Base-by-base conservation (phyloP, 2,113 vertebrate genomes). In the Halcyon senegalensis region DNA sequence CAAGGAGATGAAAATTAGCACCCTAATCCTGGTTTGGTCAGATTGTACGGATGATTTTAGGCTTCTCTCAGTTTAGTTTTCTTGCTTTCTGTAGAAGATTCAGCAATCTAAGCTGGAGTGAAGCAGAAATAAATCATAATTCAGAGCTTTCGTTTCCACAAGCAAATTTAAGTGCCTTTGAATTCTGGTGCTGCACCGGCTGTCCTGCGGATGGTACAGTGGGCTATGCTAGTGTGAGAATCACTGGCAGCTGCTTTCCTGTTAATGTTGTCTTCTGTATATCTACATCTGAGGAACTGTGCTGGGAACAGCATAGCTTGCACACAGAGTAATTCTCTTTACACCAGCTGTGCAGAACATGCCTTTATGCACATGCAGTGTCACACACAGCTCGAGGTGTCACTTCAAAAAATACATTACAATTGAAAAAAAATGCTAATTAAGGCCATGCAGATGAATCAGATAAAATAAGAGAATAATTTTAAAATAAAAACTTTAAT, bases 351-450 rank as follows among this genome's bases (percentile, higher is more conserved):
- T 55, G 46, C 16, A 39, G 69, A 85, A 56, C 15, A 70, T 4
- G 2, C 12, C 16, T 75, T 56, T 67, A 31, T 76, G 41, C 35
- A 46, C 30, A 18, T 62, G 13, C 28, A 41, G 11, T 46, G 81
- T 77, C 35, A 44, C 19, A 46, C 8, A 37, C 23, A 70, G 3
- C 10, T 53, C 0, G 0, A 44, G 19, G 11, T 66, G 14, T 56
- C 0, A 1, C 39, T 91, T 91, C 23, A 2, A 56, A 96, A 41
- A 27, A 58, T 16, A 16, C 4, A 59, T 27, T 60, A 37, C 10
- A 70, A 6, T 56, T 48, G 27, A 5, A 11, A 41, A 41, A 62
- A 78, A 58, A 20, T 19, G 8, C 17, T 66, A 68, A 43, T 83
- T 87, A 50, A 75, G 19, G 33, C 11, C 33, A 56, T 75, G 16